These are phyloP conservation scores for Cotesia vestalis DNA, from an alignment of 1,140 invertebrate species.

Conservation along the genomic window DNA sequence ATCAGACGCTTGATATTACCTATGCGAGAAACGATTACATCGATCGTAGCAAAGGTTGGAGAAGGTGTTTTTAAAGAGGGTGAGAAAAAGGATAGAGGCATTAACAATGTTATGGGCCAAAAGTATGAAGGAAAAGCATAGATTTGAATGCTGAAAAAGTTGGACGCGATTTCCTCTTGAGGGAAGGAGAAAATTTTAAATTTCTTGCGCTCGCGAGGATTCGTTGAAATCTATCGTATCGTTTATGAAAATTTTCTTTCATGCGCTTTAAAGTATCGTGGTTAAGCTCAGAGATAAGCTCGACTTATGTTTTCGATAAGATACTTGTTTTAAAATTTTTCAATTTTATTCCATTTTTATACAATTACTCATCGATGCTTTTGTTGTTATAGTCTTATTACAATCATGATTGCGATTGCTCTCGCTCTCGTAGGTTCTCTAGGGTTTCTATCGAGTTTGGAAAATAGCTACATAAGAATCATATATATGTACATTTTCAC, in stretches of 20 bases:
- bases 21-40: slow-evolving; percentile 39
- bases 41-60: slow-evolving; percentile 31
- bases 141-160: slow-evolving; percentile 32
- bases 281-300: slow-evolving; percentile 14
- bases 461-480: background rate
- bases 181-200: slow-evolving; percentile 30
- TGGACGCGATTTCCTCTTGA: background rate
- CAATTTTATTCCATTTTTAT: slow-evolving; percentile 16
- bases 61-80: background rate
- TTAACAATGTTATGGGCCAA: background rate
- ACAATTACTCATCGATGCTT: background rate
- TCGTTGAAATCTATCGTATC: slow-evolving; percentile 30
- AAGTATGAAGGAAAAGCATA: slow-evolving; percentile 11
- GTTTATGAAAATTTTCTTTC: slow-evolving; percentile 37
- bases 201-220: slow-evolving; percentile 20
- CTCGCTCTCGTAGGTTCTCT: background rate
- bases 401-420: slow-evolving; percentile 4
- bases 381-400: slow-evolving; percentile 16
- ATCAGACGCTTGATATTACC: slow-evolving; percentile 42
- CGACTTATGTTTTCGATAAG: slow-evolving; percentile 1
- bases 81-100: background rate
- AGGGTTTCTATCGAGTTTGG: slow-evolving; percentile 1
- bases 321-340: slow-evolving; percentile 12
- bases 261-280: slow-evolving; percentile 32
- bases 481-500: slow-evolving; percentile 20